A percentile compares a stretch with the other conserved stretches of the same genome.
These are phyloP conservation scores for Cetoscarus ocellatus DNA, from an alignment of 2,797 vertebrate genomes.

Conservation along the genomic window DNA sequence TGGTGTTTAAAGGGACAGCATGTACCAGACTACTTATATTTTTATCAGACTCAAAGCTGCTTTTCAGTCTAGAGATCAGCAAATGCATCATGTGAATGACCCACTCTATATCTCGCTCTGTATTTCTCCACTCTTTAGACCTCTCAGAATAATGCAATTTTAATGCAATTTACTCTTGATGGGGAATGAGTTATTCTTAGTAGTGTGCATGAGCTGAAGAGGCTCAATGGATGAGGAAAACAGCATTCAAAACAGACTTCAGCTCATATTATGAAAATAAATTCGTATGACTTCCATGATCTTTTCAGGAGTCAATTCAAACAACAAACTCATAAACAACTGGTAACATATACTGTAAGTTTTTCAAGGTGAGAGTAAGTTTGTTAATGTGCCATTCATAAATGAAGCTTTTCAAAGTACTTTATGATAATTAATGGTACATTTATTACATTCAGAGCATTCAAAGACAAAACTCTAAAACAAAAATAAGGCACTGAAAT, in stretches of 20 bases:
- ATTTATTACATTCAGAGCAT: too few species aligned
- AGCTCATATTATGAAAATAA: background rate
- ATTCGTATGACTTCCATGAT: background rate
- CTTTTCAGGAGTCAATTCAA: background rate
- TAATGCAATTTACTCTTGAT: background rate
- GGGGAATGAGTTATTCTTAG: background rate
- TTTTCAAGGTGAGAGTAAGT: too few species aligned
- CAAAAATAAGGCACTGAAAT: too few species aligned
- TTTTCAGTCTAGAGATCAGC: background rate
- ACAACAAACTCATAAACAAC: too few species aligned
- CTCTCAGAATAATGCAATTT: slow-evolving; percentile 8
- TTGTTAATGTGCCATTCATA: too few species aligned
- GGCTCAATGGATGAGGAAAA: background rate
- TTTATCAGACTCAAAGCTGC: background rate
- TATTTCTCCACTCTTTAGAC: background rate
- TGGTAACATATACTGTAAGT: too few species aligned
- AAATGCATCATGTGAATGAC: background rate
- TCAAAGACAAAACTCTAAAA: too few species aligned
- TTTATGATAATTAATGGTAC: too few species aligned
- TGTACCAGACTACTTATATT: background rate
- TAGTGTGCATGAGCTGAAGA: background rate
- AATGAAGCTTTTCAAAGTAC: too few species aligned
- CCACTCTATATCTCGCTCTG: background rate
- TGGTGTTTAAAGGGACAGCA: background rate
- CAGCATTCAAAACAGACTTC: background rate